These are phyloP conservation scores for Labroides dimidiatus DNA, from an alignment of 2,797 vertebrate species.

Conservation along the genomic window DNA sequence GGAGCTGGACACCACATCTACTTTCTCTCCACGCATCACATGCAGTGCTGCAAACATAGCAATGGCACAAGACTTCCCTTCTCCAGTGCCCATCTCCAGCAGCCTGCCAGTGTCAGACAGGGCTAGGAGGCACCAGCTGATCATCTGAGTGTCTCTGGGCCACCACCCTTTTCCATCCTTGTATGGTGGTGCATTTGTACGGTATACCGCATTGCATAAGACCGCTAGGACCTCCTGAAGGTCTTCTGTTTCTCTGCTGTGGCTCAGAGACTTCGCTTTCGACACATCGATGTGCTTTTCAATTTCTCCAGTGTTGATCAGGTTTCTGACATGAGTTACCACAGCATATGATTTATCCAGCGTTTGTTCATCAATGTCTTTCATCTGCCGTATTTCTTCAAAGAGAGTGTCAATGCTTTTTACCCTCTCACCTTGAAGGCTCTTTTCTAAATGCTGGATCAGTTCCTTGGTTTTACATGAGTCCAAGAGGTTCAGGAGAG, in stretches of 20 bases:
- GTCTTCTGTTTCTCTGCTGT: constrained; percentile 6
- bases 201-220: constrained; percentile 40
- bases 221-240: constrained; percentile 37
- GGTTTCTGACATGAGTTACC: constrained; percentile 6
- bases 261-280: not conserved
- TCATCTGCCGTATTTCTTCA: constrained; percentile 35
- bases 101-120: constrained; percentile 54
- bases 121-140: constrained; percentile 64
- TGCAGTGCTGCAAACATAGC: constrained; percentile 65
- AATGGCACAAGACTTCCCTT: constrained; percentile 68
- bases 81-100: constrained; percentile 66
- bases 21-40: constrained; percentile 32
- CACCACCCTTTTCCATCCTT: constrained; percentile 12
- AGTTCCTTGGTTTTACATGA: not conserved
- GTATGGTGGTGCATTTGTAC: not conserved
- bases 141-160: constrained; percentile 55
- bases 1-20: constrained; percentile 48
- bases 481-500: not conserved
- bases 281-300: constrained; percentile 14
- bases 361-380: constrained; percentile 42
- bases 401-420: constrained; percentile 10
- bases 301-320: constrained; percentile 24
- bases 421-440: not conserved
- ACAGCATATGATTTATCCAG: constrained; percentile 11
- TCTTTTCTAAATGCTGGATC: constrained; percentile 16